phyloP scores from a whole-genome alignment of 1,140 invertebrate genomes.

The Orius insidiosus region DNA sequence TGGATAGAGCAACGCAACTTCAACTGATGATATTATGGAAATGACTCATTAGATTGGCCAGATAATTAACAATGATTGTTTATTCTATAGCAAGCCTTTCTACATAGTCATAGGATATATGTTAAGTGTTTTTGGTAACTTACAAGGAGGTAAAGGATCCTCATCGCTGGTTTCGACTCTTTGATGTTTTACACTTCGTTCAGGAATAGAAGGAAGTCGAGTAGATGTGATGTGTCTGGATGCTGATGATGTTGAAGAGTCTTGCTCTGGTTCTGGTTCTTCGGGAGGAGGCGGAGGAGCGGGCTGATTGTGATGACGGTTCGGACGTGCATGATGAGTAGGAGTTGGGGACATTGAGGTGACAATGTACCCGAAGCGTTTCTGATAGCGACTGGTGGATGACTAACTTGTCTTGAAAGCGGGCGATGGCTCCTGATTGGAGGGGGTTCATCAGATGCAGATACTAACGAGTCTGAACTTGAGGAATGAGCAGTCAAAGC shows the following conservation, averaged over 20 bases:
- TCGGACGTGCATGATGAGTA: constrained; percentile 48
- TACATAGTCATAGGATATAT: too few relatives aligned
- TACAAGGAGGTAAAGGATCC: constrained; percentile 69
- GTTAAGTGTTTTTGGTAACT: constrained; percentile 21
- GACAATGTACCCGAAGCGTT: constrained; percentile 26
- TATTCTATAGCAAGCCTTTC: too few relatives aligned
- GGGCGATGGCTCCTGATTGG: constrained; percentile 37
- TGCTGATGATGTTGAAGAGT: not conserved
- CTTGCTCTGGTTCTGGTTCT: not conserved
- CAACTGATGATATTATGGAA: not conserved
- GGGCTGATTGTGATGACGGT: constrained; percentile 20
- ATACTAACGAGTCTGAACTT: constrained; percentile 13
- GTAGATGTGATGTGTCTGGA: constrained; percentile 47
- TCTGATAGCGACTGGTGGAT: constrained; percentile 15
- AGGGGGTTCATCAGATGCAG: constrained; percentile 18
- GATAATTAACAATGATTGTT: too few relatives aligned
- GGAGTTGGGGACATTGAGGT: constrained; percentile 60
- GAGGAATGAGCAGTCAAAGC: constrained; percentile 7
- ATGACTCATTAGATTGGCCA: not conserved
- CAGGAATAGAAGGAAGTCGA: constrained; percentile 64
- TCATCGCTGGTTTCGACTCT: constrained; percentile 44
- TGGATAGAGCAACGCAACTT: not conserved
- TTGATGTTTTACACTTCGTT: constrained; percentile 40
- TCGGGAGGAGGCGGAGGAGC: constrained; percentile 17
- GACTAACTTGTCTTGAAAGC: constrained; percentile 30